Evolutionary conservation across 2,113 vertebrate genomes (phyloP).

Genomic region (Microcebus ravelobensis): DNA sequence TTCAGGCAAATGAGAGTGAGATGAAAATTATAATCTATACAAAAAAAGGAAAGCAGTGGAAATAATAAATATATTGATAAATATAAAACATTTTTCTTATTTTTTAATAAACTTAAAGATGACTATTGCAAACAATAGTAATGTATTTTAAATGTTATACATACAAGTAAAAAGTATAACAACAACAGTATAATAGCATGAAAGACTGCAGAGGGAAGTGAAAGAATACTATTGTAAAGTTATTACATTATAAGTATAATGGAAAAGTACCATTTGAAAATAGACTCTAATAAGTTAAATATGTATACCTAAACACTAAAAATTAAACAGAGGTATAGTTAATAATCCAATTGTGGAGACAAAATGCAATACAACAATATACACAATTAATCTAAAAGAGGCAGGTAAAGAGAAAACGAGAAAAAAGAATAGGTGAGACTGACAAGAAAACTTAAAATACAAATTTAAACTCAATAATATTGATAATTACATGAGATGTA

Average conservation of each 20-base stretch:
- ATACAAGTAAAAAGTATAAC: background rate
- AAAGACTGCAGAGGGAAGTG: background rate
- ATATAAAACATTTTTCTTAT: background rate
- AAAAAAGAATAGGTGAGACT: background rate
- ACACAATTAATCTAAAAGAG: background rate
- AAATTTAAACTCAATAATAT: background rate
- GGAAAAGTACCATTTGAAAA: background rate
- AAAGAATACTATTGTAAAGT: background rate
- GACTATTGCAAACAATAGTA: background rate
- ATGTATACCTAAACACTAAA: background rate
- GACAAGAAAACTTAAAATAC: background rate
- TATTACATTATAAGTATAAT: background rate
- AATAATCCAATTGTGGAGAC: background rate
- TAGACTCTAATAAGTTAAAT: background rate
- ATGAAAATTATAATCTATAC: background rate
- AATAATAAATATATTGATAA: background rate
- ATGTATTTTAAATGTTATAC: background rate
- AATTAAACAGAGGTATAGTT: background rate
- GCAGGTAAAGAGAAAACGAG: background rate
- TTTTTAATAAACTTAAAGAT: background rate
- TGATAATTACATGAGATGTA: background rate
- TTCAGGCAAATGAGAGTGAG: constrained; percentile 24
- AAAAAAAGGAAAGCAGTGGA: background rate
- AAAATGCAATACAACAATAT: background rate
- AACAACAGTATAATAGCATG: background rate